These are phyloP conservation scores for Leptobrachium leishanense DNA, from an alignment of 2,113 vertebrate genomes.

Conservation along the genomic window DNA sequence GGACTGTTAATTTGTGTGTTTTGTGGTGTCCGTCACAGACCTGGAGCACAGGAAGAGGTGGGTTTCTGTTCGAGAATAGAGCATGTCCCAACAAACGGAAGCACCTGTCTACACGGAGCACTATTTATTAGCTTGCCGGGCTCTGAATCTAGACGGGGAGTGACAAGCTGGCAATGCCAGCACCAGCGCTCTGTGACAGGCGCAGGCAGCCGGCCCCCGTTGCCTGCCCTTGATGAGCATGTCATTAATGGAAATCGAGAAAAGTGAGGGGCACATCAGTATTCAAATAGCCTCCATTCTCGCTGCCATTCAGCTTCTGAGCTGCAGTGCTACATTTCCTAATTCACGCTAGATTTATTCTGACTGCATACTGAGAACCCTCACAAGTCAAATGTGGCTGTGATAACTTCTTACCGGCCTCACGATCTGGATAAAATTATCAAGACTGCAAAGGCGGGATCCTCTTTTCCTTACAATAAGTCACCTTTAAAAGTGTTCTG, in stretches of 20 bases:
- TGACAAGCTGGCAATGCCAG: slow-evolving; percentile 78
- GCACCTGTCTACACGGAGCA: slow-evolving; percentile 88
- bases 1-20: slow-evolving; percentile 88
- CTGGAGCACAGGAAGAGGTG: slow-evolving; percentile 54
- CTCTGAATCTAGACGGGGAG: slow-evolving; percentile 80
- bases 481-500: no score
- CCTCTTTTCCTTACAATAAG: no score
- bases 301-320: slow-evolving; percentile 73
- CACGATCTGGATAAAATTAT: slow-evolving; percentile 15
- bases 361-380: slow-evolving; percentile 57
- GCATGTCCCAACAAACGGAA: slow-evolving; percentile 84
- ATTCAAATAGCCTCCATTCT: slow-evolving; percentile 93
- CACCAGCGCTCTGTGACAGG: slow-evolving; percentile 83
- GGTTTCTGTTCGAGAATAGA: slow-evolving; percentile 75
- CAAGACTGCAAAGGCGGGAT: not conserved
- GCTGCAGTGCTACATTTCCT: slow-evolving; percentile 68
- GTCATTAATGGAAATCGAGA: slow-evolving; percentile 88
- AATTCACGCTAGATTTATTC: slow-evolving; percentile 68
- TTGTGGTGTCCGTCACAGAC: slow-evolving; percentile 83
- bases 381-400: slow-evolving; percentile 35
- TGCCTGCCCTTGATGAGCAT: slow-evolving; percentile 95
- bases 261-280: slow-evolving; percentile 89
- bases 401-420: slow-evolving; percentile 40
- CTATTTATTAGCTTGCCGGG: slow-evolving; percentile 87
- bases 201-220: slow-evolving; percentile 83